Conservation (phyloP, 2,888 invertebrate species). For the Drosophila putrida region DNA sequence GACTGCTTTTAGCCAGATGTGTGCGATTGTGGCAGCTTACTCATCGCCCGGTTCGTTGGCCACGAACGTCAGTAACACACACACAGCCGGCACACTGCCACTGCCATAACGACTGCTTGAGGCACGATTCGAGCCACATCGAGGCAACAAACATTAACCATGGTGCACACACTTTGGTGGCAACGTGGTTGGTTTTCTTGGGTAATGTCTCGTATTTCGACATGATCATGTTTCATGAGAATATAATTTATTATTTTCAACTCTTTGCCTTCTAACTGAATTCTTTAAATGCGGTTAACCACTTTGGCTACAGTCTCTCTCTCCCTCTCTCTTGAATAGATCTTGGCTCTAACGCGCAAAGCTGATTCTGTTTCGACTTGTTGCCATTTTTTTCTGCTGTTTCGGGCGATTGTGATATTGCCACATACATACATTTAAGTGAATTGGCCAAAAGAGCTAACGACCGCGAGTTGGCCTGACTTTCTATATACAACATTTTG, state of each 20-base stretch:
- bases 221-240: slow-evolving; percentile 73
- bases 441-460: slow-evolving; percentile 57
- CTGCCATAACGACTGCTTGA: not conserved
- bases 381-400: slow-evolving; percentile 6
- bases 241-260: slow-evolving; percentile 48
- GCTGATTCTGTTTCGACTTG: not conserved
- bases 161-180: slow-evolving; percentile 33
- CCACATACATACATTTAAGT: slow-evolving; percentile 28
- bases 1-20: slow-evolving; percentile 66
- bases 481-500: slow-evolving; percentile 11
- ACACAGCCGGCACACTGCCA: slow-evolving; percentile 13
- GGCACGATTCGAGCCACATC: slow-evolving; percentile 7
- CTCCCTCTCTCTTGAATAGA: slow-evolving; percentile 37
- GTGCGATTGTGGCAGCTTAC: slow-evolving; percentile 52
- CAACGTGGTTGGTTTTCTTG: slow-evolving; percentile 50
- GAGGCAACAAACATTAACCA: slow-evolving; percentile 10
- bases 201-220: slow-evolving; percentile 70
- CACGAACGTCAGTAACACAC: slow-evolving; percentile 44
- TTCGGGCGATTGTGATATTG: slow-evolving; percentile 23
- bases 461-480: slow-evolving; percentile 63
- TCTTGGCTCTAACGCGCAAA: slow-evolving; percentile 24
- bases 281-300: slow-evolving; percentile 75
- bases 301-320: slow-evolving; percentile 57
- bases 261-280: slow-evolving; percentile 43
- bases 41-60: slow-evolving; percentile 73